Base-by-base conservation (phyloP, 2,888 invertebrate species). In the Machimus atricapillus region DNA sequence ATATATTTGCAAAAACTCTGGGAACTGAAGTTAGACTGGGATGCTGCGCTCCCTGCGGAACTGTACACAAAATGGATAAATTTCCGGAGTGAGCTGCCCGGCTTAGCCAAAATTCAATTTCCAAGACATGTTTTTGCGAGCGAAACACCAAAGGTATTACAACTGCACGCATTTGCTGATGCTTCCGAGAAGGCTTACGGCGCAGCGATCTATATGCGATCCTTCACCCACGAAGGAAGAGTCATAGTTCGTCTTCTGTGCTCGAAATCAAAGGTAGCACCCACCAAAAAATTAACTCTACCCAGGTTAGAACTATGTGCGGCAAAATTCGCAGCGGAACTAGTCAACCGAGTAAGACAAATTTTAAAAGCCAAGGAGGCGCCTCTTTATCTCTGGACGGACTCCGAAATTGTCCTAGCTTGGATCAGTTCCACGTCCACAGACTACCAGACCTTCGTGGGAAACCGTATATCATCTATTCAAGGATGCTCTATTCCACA, bases 301-400 rank as follows among this genome's bases (percentile, higher is more conserved):
- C 89, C 89, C 8, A 86, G 90, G 9, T 79, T 90, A 6, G 89
- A 90, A 40, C 83, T 90, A 19, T 86, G 88, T 6, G 87, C 85
- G 46, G 88, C 89, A 31, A 74, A 81, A 46, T 1, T 86, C 16
- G 86, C 86, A n/a, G 58, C 82, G 0, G 27, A 87, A 1, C 37
- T 87, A 0, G n/a, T 31, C 3, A 14, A 27, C 2, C 31, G 40
- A 86, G 31, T 87, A 4, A 52, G n/a, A 27, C 9, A 37, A 7
- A 40, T 56, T 14, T 16, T 78, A 12, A n/a, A 2, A 0, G 9
- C 12, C 43, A 43, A 43, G 56, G 3, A 1, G 16, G 52, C 56
- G 37, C 34, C 12, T 12, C n/a, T 58, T 4, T 37, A 58, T 66
- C 27, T 66, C 34, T 83, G 83, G 82, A 46, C 40, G 0, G 87